Base-by-base conservation (phyloP, 2,113 vertebrate species). In the Apus apus region DNA sequence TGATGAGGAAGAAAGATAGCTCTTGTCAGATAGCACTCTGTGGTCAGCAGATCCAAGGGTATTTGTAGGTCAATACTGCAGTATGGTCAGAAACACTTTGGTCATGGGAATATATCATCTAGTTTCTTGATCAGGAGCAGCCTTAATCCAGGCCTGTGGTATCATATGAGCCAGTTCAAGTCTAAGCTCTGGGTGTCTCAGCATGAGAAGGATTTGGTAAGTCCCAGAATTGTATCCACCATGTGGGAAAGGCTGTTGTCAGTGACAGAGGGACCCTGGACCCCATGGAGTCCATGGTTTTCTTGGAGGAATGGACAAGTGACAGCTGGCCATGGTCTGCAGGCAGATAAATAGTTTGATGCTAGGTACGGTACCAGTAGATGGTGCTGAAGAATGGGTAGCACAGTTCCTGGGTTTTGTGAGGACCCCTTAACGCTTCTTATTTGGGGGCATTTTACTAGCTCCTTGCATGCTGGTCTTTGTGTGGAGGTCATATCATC, bases 301-400 rank as follows among this genome's bases (percentile, higher is more conserved):
- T 70, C 57, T 71, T 40, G 53, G n/a, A 45, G 21, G n/a, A 71
- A 34, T 38, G 25, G 72, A 19, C 60, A 72, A 67, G 51, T 48
- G 76, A 36, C 34, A 70, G 21, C 73, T 40, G 70, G 11, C 68
- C 0, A 0, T 54, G 72, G 34, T 53, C 56, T 56, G 5, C 57
- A 65, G 38, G 65, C 56, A 48, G 58, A 57, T 32, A 60, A 54
- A 43, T 8, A 12, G 19, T 80, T 84, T 51, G 76, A 16, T 72
- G 45, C 61, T 82, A 34, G 86, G 62, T 58, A 38, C 0, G 18
- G 54, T 90, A 72, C 83, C 90, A 95, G 93, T 66, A 95, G 93
- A 95, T 96, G 85, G 86, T 96, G 92, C 96, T 96, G 96, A 96
- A 89, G 90, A 96, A 94, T 65, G 94, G 77, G 72, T 38, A 94